Percentiles rank a stretch among this genome's conserved stretches.
Conservation (phyloP, 1,140 invertebrate genomes). For the Gonatopus flavifemur region DNA sequence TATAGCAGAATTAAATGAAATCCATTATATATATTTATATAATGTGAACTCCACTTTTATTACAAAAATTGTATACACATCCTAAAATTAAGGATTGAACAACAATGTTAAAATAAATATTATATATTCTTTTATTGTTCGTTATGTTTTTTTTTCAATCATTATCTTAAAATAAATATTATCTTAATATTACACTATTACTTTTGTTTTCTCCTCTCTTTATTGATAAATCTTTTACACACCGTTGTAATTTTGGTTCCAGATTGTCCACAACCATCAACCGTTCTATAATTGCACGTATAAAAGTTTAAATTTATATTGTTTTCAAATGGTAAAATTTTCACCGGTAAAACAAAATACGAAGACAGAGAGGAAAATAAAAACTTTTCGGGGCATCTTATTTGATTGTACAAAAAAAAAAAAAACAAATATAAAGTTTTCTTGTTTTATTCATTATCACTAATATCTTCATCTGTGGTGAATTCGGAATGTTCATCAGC, state of each 20-base stretch:
- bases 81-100: slow-evolving; percentile 48
- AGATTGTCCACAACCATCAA: slow-evolving; percentile 36
- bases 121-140: slow-evolving; percentile 48
- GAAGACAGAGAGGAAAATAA: slow-evolving; percentile 31
- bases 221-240: slow-evolving; percentile 30
- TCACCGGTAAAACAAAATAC: slow-evolving; percentile 34
- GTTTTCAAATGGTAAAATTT: no score
- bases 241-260: slow-evolving; percentile 25
- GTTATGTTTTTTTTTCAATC: no score
- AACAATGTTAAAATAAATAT: slow-evolving; percentile 59
- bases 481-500: slow-evolving; percentile 70
- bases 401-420: slow-evolving; percentile 8
- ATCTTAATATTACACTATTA: no score
- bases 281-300: slow-evolving; percentile 35
- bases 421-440: slow-evolving; percentile 35
- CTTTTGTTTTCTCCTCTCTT: slow-evolving; percentile 29
- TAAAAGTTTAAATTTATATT: slow-evolving; percentile 36
- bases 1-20: neutral
- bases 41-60: slow-evolving; percentile 47
- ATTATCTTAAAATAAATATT: no score
- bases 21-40: slow-evolving; percentile 15
- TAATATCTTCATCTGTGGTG: slow-evolving; percentile 72
- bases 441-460: slow-evolving; percentile 62
- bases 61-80: slow-evolving; percentile 54
- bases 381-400: slow-evolving; percentile 20